These are phyloP conservation scores for Todiramphus chloris DNA, from an alignment of 2,113 vertebrate genomes.

Conservation along the genomic window DNA sequence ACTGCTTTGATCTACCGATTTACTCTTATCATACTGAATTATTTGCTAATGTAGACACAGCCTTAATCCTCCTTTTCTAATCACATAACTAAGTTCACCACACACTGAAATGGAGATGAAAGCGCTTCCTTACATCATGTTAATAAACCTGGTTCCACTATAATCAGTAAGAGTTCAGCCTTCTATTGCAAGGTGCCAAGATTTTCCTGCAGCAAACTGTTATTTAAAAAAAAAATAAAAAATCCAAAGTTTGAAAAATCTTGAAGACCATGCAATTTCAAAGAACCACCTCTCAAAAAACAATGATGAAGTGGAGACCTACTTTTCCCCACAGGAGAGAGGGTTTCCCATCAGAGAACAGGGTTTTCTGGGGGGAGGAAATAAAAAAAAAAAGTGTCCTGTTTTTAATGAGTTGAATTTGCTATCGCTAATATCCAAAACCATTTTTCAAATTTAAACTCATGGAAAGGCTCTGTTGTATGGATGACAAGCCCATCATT, in stretches of 20 bases:
- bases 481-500: neutral
- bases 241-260: neutral
- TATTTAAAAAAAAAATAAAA: neutral
- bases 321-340: neutral
- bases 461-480: neutral
- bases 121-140: neutral
- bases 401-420: neutral
- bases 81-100: neutral
- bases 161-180: neutral
- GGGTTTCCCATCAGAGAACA: neutral
- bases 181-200: neutral
- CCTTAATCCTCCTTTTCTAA: neutral
- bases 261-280: neutral
- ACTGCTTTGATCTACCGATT: neutral
- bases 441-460: neutral
- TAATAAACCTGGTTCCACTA: neutral
- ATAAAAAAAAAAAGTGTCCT: no score
- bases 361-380: fast-evolving
- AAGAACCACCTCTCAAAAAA: neutral
- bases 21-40: neutral
- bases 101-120: neutral
- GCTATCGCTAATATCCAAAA: neutral
- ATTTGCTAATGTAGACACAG: neutral
- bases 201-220: neutral
- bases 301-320: neutral